Conservation (phyloP, 2,888 invertebrate species). For the Amblyjoppa fuscipennis region DNA sequence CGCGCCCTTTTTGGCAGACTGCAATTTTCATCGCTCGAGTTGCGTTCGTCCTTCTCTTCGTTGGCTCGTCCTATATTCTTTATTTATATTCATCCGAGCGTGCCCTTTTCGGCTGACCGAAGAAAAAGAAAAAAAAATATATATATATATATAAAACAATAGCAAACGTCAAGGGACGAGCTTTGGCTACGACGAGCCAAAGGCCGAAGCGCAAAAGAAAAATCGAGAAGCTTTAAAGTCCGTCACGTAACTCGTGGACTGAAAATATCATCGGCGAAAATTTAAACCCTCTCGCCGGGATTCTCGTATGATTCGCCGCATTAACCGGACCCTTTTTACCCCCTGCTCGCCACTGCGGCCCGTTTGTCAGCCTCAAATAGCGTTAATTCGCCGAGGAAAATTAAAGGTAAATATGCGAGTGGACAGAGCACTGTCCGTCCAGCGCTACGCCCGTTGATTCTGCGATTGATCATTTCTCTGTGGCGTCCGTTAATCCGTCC, state of each 20-base stretch:
- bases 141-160: neutral
- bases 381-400: slow-evolving; percentile 75
- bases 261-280: too few relatives aligned
- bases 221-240: too few relatives aligned
- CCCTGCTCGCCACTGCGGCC: neutral
- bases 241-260: too few relatives aligned
- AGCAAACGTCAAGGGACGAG: neutral
- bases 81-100: neutral
- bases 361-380: slow-evolving; percentile 74
- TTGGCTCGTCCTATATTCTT: neutral
- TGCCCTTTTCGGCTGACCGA: neutral
- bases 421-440: slow-evolving; percentile 1
- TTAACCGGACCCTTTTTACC: neutral
- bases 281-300: neutral
- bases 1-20: slow-evolving; percentile 66
- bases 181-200: neutral
- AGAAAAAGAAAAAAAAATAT: neutral
- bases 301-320: neutral
- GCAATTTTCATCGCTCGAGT: slow-evolving; percentile 74
- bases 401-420: slow-evolving; percentile 78
- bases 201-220: neutral
- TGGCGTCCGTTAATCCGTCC: slow-evolving; percentile 30
- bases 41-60: neutral
- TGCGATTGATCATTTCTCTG: slow-evolving; percentile 71
- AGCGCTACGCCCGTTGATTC: slow-evolving; percentile 63